Evolutionary conservation across 2,888 invertebrate species (phyloP).

Genomic region (Sinopyrophorus schimmeli): DNA sequence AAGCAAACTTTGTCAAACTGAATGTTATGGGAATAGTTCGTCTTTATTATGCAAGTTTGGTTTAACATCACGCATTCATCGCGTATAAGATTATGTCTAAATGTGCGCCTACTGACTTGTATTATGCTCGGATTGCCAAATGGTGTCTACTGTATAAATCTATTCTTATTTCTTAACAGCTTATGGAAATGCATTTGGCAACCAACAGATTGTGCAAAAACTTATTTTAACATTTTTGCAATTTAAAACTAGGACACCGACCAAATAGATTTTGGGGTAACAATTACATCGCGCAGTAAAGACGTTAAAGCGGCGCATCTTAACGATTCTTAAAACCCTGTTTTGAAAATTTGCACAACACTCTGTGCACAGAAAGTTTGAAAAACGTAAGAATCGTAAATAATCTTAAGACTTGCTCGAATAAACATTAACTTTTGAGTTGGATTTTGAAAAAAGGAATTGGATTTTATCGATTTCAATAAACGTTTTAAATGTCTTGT

Average conservation of each 20-base stretch:
- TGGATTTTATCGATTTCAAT: too few species aligned
- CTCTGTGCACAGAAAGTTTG: not conserved
- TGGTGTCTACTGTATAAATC: constrained; percentile 1
- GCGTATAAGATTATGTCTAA: constrained; percentile 10
- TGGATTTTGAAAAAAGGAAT: too few species aligned
- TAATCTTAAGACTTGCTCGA: too few species aligned
- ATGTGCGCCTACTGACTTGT: not conserved
- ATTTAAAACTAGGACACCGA: not conserved
- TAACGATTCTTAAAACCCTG: too few species aligned
- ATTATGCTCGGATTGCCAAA: constrained; percentile 1
- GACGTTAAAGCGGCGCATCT: too few species aligned
- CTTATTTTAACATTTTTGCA: not conserved
- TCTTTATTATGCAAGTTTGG: constrained; percentile 21
- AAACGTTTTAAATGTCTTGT: too few species aligned
- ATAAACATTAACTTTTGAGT: too few species aligned
- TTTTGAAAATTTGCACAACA: not conserved
- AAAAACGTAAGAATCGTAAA: too few species aligned
- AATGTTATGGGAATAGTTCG: constrained; percentile 21
- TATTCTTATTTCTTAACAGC: constrained; percentile 3
- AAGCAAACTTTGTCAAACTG: constrained; percentile 6
- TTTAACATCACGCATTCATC: constrained; percentile 13
- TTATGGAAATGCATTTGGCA: constrained; percentile 6
- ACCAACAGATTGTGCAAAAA: too few species aligned
- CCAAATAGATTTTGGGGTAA: too few species aligned
- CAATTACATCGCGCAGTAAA: too few species aligned